A percentile compares a stretch with the other conserved stretches of the same genome.
Evolutionary conservation across 1,140 invertebrate genomes (phyloP).

Genomic region (Zaprionus davidi): DNA sequence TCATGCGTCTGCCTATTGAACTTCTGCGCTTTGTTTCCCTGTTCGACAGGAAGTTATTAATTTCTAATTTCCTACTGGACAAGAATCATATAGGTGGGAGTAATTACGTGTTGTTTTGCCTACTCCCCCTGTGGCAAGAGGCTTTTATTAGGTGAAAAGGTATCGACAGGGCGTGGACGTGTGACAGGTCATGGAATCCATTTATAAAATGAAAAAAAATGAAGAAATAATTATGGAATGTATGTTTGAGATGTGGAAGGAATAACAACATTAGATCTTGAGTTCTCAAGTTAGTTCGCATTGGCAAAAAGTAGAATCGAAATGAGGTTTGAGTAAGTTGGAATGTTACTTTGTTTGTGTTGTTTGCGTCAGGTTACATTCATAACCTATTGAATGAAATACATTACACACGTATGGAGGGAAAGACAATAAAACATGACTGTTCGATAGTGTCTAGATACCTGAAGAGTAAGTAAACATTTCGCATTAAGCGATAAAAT

Average conservation of each 20-base stretch:
- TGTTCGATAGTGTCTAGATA: background rate
- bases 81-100: slow-evolving; percentile 27
- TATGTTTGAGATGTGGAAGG: too few relatives aligned
- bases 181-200: background rate
- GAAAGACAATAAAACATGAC: background rate
- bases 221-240: background rate
- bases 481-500: background rate
- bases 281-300: too few relatives aligned
- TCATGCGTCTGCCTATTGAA: slow-evolving; percentile 64
- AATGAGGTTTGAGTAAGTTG: background rate
- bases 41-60: slow-evolving; percentile 72
- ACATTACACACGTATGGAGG: background rate
- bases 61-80: slow-evolving; percentile 61
- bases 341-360: background rate
- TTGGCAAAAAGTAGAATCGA: too few relatives aligned
- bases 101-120: slow-evolving; percentile 46
- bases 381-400: background rate
- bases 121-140: slow-evolving; percentile 21
- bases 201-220: background rate
- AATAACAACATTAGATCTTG: too few relatives aligned
- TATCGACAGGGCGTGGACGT: slow-evolving; percentile 12
- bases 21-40: slow-evolving; percentile 61
- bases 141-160: slow-evolving; percentile 44
- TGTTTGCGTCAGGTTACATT: background rate
- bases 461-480: too few relatives aligned